Base-by-base conservation (phyloP, 2,888 invertebrate genomes). In the Proisotoma minuta region DNA sequence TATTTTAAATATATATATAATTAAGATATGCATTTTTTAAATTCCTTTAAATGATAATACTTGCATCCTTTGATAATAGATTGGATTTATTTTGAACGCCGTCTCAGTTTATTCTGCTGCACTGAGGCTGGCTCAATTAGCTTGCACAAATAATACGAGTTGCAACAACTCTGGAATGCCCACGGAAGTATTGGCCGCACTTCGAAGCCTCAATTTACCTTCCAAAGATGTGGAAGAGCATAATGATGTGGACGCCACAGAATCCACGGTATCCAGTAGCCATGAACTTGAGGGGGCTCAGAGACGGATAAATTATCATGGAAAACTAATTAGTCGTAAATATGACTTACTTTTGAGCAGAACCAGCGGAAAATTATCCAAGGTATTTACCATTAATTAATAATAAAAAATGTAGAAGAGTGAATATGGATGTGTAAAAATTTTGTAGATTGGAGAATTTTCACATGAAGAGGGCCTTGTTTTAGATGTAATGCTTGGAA, bases 31-130 rank as follows among this genome's bases (percentile, higher is more conserved):
- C 27, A n/a, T 40, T 24, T 56, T 34, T 53, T 24, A 57, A 27
- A 15, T 29, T 48, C 12, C 12, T 8, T 48, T 48, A 48, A 48
- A 8, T 5, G 18, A 23, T 22, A 29, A 24, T 39, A 47, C 54
- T 15, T 49, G 57, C 59, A 43, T n/a, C 59, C 57, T 28, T 53
- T 59, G 39, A 24, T 52, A 62, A 1, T 51, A 75, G 74, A 65
- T 75, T 22, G 70, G 69, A 2, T 75, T 74, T 53, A 74, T 76
- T 8, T 75, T 76, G 27, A 76, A 75, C 59, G 77, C 76, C 1
- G 75, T 76, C n/a, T 76, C 76, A 4, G 76, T 76, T 2, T 75
- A 75, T 48, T 76, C 76, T 5, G 77, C 78, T 8, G 77, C 77
- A 4, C 66, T 77, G 29, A 65, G 76, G 34, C 64, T 77, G 57